phyloP scores from a whole-genome alignment of 2,888 invertebrate genomes.

The Cosmia pyralina region DNA sequence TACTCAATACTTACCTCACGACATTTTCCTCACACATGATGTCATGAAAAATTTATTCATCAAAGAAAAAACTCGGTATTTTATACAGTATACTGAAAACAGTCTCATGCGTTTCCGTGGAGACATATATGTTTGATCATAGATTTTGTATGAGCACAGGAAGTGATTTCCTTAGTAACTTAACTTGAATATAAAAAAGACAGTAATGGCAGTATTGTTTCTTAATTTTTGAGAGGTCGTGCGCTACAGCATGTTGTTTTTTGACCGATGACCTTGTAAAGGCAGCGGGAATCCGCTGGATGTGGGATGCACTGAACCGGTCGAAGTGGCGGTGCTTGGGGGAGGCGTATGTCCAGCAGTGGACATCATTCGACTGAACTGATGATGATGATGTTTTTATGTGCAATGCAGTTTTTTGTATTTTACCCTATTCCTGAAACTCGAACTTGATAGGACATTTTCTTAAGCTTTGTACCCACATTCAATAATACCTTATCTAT shows the following conservation, averaged over 20 bases:
- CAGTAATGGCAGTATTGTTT: not conserved
- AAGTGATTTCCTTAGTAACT: conserved; percentile 14
- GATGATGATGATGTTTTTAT: too few species aligned
- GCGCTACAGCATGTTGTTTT: not conserved
- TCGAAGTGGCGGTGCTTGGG: too few species aligned
- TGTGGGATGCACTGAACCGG: too few species aligned
- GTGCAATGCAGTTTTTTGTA: not conserved
- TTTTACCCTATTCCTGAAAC: not conserved
- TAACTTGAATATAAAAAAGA: not conserved
- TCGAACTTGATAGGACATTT: not conserved
- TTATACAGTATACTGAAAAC: not conserved
- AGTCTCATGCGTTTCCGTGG: not conserved
- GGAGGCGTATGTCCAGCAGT: too few species aligned
- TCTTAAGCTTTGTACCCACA: too few species aligned
- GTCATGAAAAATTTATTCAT: conserved; percentile 23
- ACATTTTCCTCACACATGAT: too few species aligned
- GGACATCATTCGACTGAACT: too few species aligned
- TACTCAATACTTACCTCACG: too few species aligned
- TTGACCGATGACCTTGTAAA: too few species aligned
- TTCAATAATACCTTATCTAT: not conserved
- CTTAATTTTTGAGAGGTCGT: not conserved
- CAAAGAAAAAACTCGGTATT: conserved; percentile 9
- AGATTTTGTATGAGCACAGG: conserved; percentile 16
- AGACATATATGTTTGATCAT: conserved; percentile 1
- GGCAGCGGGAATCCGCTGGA: too few species aligned